Base-by-base conservation (phyloP, 1,140 invertebrate genomes). In the Heliconius eleuchia region DNA sequence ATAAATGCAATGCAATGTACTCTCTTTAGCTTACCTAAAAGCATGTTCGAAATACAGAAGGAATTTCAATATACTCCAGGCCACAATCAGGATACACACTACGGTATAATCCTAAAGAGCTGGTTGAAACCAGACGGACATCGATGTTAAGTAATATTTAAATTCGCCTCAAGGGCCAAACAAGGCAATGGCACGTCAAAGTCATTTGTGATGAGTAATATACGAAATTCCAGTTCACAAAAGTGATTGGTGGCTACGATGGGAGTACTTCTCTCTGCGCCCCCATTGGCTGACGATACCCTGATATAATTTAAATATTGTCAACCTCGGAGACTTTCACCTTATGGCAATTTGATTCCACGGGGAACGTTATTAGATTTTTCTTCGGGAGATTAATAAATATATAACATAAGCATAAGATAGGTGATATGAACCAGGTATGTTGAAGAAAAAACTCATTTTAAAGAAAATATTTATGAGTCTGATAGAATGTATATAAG, bases 241-340 rank as follows among this genome's bases (percentile, higher is more conserved):
- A 84, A 87, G 81, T 83, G 78, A 92, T 93, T 91, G 89, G 90
- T 71, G 71, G 85, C 4, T 27, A 71, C 34, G 71, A 71, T 7
- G 73, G 74, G 52, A 70, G 81, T 73, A 71, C 74, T 50, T 71
- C 71, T 76, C 70, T 9, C 75, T 73, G 72, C 37, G 30, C 77
- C 72, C 86, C 81, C 72, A 93, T 93, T 93, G 91, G 91, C 76
- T 74, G 85, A 77, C 84, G 79, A 86, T 88, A 89, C 88, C 80
- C 80, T 87, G 87, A 93, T 91, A 83, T 90, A 91, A 91, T 89
- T 92, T 89, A 91, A 89, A 93, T 91, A 92, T 91, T 91, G 86
- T 89, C 90, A 88, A 85, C 86, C 84, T 83, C 85, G 79, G 81
- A 86, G 87, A 85, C 85, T 87, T 84, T 87, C 87, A 87, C 87